Evolutionary conservation across 2,797 vertebrate species (phyloP), one percentile per base, ranked within the genome.

Genomic region (Odontamblyopus rebecca): DNA sequence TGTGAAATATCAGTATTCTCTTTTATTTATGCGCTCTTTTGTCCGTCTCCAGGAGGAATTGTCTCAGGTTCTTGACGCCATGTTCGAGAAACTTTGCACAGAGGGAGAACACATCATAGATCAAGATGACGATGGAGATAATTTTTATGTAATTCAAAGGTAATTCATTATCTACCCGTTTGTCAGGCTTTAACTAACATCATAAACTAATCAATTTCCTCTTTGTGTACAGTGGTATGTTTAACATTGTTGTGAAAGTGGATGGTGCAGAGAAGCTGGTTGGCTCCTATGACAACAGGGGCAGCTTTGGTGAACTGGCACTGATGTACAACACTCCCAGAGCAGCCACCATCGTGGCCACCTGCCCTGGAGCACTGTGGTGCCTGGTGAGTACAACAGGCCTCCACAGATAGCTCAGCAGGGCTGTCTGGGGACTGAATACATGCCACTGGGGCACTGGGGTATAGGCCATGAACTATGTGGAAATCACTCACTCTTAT

Each of bases 301-400:
- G 98, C 80, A 98, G 98, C 90, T 99, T 99, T 80, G 98, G 98
- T 80, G 98, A 99, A 87, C 91, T 99, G 90, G 98, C 98, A 53
- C 94, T 99, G 93, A 99, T 99, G 98, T 99, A 99, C 91, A 99
- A 99, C 82, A 99, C 98, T 61, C 96, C 96, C 61, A 95, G 98
- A 91, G 98, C 98, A 68, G 98, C 98, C 89, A 99, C 98, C 69
- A 99, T 99, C 89, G 93, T 96, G 74, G 97, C 97, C 91, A 98
- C 96, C 89, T 96, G 96, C 84, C 92, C 94, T 86, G 98, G 97
- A 89, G 95, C 97, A 83, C 94, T 99, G 85, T 99, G 98, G 98
- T 97, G 98, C 86, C 93, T 99, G 93, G 98, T 99, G 91, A 97
- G 97, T 95, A 79, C 75, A 87, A 68, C 71, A 75, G 59, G 70